Base-by-base conservation (phyloP, 2,888 invertebrate species). In the Drosophila paucipuncta region DNA sequence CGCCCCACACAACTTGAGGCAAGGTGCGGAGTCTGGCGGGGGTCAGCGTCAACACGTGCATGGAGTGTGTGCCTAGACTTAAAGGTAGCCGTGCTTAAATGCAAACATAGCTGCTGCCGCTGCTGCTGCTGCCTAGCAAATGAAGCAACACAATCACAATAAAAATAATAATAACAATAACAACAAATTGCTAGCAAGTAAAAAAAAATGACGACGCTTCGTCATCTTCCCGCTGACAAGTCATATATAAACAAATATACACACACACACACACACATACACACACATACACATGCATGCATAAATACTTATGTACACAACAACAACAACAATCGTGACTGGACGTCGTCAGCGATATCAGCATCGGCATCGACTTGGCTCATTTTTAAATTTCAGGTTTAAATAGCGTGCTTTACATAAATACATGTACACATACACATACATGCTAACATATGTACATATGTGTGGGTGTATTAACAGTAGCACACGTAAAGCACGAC, bases 311-410 rank as follows among this genome's bases (percentile, higher is more conserved):
- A 41, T 41, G 41, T 60, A 53, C 31, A 64, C 61, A 68, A 41
- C 16, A 49, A 49, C 28, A 67, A 43, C 43, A 58, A 43, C 57
- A 65, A 69, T 83, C 84, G 81, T 89, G 84, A 89, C 83, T 89
- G 81, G 61, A 69, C 74, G 28, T 52, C 64, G 58, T 39, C 35
- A 68, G 41, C 68, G 53, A 72, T 60, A 57, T 57, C 28, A 57
- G 28, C 57, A 30, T 25, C 50, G 50, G n/a, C 43, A 30, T 16
- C 30, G 41, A 22, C 22, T 82, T 78, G 74, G 76, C 70, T 83
- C 71, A 81, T 87, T 85, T 70, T 49, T 43, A 66, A 73, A 69
- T 75, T 73, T 88, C 74, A 82, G 78, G 83, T 76, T 88, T 88
- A 72, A 76, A 75, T 85, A 81, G 84, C 89, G 80, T 72, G 89